Base-by-base conservation (phyloP, 2,888 invertebrate species). In the Himalopsyche anomala region DNA sequence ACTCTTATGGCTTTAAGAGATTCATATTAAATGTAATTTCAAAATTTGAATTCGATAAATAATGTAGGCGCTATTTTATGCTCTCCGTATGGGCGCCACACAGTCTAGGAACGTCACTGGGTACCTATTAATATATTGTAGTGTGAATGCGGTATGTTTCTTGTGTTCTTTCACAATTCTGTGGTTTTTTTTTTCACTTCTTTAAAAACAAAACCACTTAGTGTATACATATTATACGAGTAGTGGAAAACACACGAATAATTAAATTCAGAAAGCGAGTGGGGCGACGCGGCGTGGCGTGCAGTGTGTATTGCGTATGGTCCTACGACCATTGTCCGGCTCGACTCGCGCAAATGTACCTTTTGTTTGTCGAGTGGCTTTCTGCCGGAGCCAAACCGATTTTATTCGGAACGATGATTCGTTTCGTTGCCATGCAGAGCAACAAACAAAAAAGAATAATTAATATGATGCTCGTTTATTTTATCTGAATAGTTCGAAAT, bases 221-320 rank as follows among this genome's bases (percentile, higher is more conserved):
- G 40, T 45, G 11, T 45, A 45, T 45, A 45, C 9, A 45, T 45
- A 45, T 45, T 9, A 45, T 11, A 45, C 8, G 56, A 19, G 56
- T 6, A 56, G 56, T 56, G n/a, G 5, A 56, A 56, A 79, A 80
- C 17, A 80, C 80, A 80, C 38, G 38, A 80, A 80, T 80, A 80
- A 80, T 80, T 80, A 80, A 80, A 80, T 80, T 83, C 74, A 51
- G 79, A 62, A 62, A 62, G 62, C 62, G 62, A 28, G 62, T 62
- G 28, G 19, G n/a, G n/a, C 62, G 28, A 62, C 8, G 62, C 62
- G 28, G 11, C 62, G 62, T 62, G 62, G 62, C 62, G 62, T 62
- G 62, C 62, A 19, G 62, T 56, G 62, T 62, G 28, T 62, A 62
- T 28, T 62, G 62, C 62, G n/a, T 62, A 62, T 62, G 62, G 62